phyloP scores from a whole-genome alignment of 2,113 vertebrate species.

The Saimiri boliviensis region DNA sequence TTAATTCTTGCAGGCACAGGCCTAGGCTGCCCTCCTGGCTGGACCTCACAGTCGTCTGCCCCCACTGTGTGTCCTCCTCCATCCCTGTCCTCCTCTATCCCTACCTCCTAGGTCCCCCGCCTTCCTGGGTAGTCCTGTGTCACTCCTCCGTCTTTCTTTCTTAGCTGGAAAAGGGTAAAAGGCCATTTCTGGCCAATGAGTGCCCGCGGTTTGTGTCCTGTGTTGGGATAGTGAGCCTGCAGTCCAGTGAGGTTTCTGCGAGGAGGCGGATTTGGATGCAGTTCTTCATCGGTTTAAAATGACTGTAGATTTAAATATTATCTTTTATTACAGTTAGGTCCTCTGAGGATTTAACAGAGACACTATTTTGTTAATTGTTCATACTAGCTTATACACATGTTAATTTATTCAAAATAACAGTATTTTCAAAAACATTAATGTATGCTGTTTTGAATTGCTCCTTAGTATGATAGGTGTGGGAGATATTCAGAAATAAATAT shows the following conservation, averaged over 20 bases:
- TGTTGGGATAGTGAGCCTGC: not conserved
- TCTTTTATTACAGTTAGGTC: not conserved
- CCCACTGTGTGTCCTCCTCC: not conserved
- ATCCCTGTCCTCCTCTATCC: not conserved
- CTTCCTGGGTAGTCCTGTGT: not conserved
- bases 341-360: not conserved
- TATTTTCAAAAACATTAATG: not conserved
- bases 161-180: not conserved
- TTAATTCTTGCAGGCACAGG: not conserved
- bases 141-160: not conserved
- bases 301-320: not conserved
- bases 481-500: not conserved
- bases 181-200: not conserved
- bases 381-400: not conserved
- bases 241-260: not conserved
- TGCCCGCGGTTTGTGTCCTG: not conserved
- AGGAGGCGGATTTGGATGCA: not conserved
- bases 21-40: not conserved
- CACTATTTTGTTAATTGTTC: not conserved
- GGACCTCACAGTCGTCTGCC: fast-evolving
- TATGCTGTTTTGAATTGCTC: not conserved
- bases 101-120: fast-evolving
- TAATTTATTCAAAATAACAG: not conserved
- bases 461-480: not conserved
- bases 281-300: not conserved